Conservation (phyloP, 2,888 invertebrate genomes). For the Mesochorus sp. region DNA sequence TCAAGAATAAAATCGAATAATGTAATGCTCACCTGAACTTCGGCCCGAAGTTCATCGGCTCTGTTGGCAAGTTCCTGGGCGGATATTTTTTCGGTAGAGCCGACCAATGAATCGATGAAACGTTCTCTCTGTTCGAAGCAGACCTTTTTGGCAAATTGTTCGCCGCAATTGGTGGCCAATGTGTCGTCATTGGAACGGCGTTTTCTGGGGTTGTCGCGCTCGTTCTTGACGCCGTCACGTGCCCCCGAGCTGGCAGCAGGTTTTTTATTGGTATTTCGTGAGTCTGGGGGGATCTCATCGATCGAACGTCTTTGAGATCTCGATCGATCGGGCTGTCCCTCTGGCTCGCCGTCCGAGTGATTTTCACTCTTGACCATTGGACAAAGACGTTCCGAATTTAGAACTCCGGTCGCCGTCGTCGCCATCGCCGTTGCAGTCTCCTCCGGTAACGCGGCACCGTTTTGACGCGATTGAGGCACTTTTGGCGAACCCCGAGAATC, state of each 20-base stretch:
- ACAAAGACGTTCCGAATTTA: constrained; percentile 40
- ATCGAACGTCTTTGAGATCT: constrained; percentile 42
- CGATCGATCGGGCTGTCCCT: constrained; percentile 61
- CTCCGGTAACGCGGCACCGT: constrained; percentile 78
- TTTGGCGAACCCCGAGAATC: constrained; percentile 74
- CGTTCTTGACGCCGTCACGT: constrained; percentile 54
- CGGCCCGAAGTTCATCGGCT: constrained; percentile 76
- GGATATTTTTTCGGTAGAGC: constrained; percentile 74
- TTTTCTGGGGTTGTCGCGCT: constrained; percentile 63
- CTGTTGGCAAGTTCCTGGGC: constrained; percentile 76
- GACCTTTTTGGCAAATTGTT: constrained; percentile 72
- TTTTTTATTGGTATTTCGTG: constrained; percentile 71
- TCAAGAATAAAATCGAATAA: too few relatives aligned
- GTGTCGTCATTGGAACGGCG: constrained; percentile 69
- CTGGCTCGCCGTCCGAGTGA: constrained; percentile 66
- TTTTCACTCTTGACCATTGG: constrained; percentile 64
- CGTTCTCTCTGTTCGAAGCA: constrained; percentile 78
- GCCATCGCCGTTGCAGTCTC: constrained; percentile 74
- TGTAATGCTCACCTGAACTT: constrained; percentile 77
- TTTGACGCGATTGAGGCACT: constrained; percentile 78
- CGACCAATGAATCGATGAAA: constrained; percentile 76
- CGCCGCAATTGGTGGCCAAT: constrained; percentile 65
- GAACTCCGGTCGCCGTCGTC: constrained; percentile 43
- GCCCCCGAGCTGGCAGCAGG: constrained; percentile 38
- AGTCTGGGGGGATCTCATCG: constrained; percentile 64